phyloP scores from a whole-genome alignment of 2,888 invertebrate species.

The Balanococcus diminutus region DNA sequence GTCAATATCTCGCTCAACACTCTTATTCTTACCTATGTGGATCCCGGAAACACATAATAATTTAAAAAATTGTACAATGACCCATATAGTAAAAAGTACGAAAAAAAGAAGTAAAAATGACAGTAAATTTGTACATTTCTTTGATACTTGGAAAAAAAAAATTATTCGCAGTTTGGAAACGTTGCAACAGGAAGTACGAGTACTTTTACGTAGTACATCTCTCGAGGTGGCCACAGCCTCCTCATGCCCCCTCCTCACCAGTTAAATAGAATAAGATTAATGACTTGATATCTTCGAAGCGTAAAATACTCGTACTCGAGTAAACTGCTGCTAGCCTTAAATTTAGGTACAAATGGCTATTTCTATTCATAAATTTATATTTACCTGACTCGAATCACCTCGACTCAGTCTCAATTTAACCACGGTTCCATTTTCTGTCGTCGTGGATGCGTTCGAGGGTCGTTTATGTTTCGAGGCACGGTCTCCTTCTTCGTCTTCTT shows the following conservation, averaged over 20 bases:
- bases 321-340: neutral
- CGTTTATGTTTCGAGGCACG: slow-evolving; percentile 5
- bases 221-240: neutral
- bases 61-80: slow-evolving; percentile 7
- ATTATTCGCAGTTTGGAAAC: neutral
- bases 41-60: neutral
- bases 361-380: neutral
- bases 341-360: neutral
- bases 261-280: slow-evolving; percentile 36
- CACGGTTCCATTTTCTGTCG: slow-evolving; percentile 20
- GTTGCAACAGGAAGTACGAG: slow-evolving; percentile 5
- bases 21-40: neutral
- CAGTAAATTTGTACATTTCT: slow-evolving; percentile 7
- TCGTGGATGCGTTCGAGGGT: slow-evolving; percentile 19
- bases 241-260: neutral
- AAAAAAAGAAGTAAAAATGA: slow-evolving; percentile 17
- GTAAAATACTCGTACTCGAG: neutral
- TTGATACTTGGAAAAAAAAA: neutral
- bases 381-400: neutral
- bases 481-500: slow-evolving; percentile 21
- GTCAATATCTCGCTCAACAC: neutral
- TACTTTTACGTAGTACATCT: no score
- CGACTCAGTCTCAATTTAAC: slow-evolving; percentile 28
- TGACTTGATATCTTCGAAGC: neutral
- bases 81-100: neutral